These are phyloP conservation scores for Glaucidium brasilianum DNA, from an alignment of 2,113 vertebrate species.

Conservation along the genomic window DNA sequence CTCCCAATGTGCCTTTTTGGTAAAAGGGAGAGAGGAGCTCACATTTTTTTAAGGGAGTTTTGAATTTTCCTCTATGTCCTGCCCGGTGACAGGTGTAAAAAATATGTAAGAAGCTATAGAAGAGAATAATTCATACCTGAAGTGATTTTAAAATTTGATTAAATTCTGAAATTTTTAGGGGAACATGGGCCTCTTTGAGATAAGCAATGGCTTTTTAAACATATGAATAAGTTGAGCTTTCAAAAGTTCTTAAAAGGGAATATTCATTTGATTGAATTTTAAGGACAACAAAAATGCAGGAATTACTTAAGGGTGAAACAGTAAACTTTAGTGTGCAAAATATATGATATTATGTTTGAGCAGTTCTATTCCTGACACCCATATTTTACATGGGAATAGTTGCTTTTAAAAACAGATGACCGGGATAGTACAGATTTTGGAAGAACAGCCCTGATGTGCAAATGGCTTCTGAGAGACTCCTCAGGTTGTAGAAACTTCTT, in stretches of 20 bases:
- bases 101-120: neutral
- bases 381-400: neutral
- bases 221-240: neutral
- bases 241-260: neutral
- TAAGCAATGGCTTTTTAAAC: neutral
- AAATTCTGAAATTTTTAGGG: neutral
- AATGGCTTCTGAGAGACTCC: neutral
- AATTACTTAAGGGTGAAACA: neutral
- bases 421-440: neutral
- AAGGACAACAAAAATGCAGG: neutral
- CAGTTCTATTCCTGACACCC: neutral
- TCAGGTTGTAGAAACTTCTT: neutral
- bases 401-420: neutral
- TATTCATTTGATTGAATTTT: neutral
- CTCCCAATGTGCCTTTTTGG: neutral
- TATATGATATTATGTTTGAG: neutral
- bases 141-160: neutral
- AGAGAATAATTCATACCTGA: neutral
- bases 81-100: neutral
- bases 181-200: neutral
- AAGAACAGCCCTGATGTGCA: neutral
- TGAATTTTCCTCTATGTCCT: neutral
- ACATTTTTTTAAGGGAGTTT: neutral
- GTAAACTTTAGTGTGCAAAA: neutral
- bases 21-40: neutral